Percentiles rank a stretch among this genome's conserved stretches.
Conservation (phyloP, 1,140 invertebrate species). For the Drosophila bifasciata region DNA sequence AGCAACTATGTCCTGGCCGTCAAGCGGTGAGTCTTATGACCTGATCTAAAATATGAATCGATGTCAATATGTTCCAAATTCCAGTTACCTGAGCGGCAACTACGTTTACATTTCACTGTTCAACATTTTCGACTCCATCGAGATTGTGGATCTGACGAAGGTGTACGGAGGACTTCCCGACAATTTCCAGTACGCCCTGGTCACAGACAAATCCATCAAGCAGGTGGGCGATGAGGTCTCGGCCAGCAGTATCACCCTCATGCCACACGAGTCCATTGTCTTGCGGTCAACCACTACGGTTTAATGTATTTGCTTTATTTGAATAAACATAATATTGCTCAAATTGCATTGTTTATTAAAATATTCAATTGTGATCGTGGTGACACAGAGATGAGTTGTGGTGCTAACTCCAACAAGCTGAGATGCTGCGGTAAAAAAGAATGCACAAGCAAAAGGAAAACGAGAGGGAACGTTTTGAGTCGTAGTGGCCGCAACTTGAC, state of each 20-base stretch:
- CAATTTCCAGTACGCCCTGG: conserved; percentile 71
- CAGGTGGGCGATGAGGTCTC: conserved; percentile 59
- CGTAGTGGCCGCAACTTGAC: too few relatives aligned
- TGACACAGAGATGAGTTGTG: too few relatives aligned
- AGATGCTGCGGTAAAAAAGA: too few relatives aligned
- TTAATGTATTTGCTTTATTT: too few relatives aligned
- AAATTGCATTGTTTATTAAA: too few relatives aligned
- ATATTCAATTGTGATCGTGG: too few relatives aligned
- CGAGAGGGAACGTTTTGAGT: too few relatives aligned
- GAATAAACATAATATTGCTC: conserved; percentile 5
- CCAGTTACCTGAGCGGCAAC: conserved; percentile 57
- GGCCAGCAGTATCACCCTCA: conserved; percentile 62
- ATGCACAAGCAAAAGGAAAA: too few relatives aligned
- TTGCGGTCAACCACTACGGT: conserved; percentile 58
- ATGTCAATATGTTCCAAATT: neutral
- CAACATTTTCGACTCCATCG: conserved; percentile 70
- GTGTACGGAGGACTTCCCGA: conserved; percentile 59
- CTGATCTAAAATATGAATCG: neutral
- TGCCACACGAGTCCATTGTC: conserved; percentile 73
- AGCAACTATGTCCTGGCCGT: conserved; percentile 73
- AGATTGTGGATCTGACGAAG: conserved; percentile 61
- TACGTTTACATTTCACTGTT: conserved; percentile 70
- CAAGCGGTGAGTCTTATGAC: conserved; percentile 58
- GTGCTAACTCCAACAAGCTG: too few relatives aligned
- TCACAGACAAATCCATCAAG: conserved; percentile 73